Conservation (phyloP, 2,797 vertebrate genomes). For the Galaxias olidus region DNA sequence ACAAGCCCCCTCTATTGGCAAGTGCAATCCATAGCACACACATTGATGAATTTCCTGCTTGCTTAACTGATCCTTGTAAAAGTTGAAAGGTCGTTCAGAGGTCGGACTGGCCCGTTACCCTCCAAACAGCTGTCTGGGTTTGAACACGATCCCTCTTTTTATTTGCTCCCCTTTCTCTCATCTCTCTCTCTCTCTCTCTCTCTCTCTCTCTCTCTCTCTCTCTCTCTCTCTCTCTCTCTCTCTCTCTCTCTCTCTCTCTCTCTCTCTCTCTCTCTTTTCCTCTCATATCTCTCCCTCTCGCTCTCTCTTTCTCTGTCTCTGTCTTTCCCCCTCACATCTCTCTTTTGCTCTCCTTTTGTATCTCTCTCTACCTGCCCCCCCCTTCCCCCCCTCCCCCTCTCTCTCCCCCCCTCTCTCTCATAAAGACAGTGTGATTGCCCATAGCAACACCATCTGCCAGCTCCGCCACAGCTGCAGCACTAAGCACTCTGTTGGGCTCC, state of each 20-base stretch:
- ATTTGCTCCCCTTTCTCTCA: conserved; percentile 27
- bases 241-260: conserved; percentile 23
- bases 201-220: conserved; percentile 8
- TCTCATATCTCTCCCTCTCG: conserved; percentile 16
- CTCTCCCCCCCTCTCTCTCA: neutral
- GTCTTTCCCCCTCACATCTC: no score
- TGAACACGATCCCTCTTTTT: no score
- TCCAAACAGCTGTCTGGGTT: no score
- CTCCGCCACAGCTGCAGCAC: conserved; percentile 65
- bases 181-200: conserved; percentile 2
- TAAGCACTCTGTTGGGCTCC: conserved; percentile 69
- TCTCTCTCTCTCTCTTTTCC: conserved; percentile 3
- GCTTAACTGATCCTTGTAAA: no score
- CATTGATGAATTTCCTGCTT: no score
- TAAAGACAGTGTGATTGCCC: conserved; percentile 72
- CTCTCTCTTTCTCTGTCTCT: neutral
- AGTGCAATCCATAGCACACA: no score
- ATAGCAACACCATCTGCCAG: conserved; percentile 79
- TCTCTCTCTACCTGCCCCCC: neutral
- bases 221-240: conserved; percentile 10
- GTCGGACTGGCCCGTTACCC: no score
- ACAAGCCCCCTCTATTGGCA: no score
- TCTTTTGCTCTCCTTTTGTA: no score
- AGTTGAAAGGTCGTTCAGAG: no score
- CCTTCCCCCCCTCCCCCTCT: neutral